Evolutionary conservation across 2,888 invertebrate species (phyloP), one percentile per base, ranked within the genome.

Genomic region (Eupithecia pulchellata): DNA sequence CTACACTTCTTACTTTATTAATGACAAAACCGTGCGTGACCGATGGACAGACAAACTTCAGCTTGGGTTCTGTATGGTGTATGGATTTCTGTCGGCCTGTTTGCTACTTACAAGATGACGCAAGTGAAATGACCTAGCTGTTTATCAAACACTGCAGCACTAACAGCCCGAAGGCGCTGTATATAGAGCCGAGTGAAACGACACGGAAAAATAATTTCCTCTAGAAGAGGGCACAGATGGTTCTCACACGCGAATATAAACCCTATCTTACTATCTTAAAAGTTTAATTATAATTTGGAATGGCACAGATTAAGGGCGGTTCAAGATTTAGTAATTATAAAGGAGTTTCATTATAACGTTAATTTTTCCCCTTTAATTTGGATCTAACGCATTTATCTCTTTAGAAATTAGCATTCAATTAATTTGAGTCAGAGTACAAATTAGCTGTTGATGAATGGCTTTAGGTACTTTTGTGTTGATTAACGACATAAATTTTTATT

Each of bases 151-250:
- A 11, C 72, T 73, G 61, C 39, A 64, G 29, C 67, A 64, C 64
- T 36, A n/a, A 25, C 55, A 30, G 71, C 68, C 74, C 64, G 58
- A 66, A 66, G 58, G 67, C 60, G 60, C 55, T 77, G 75, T 77
- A 78, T 76, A 77, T 75, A 65, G 73, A 69, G 73, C 74, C 78
- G 78, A 78, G 82, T 79, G 81, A 80, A 81, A 78, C 79, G 79
- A 79, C 72, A 79, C 80, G 83, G 82, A 85, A 84, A 85, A 86
- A 84, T 85, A 84, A 86, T 86, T 84, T 86, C 84, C 85, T 84
- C 76, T 75, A 64, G 64, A 76, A 71, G 69, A 60, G 60, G 71
- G 70, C 58, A 61, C 71, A 77, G 75, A 74, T 71, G 70, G 66
- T 57, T 29, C 36, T 17, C 30, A 42, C 69, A 75, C 36, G 52